Evolutionary conservation across 2,797 vertebrate species (phyloP).

Genomic region (Tenualosa thibaudeaui): DNA sequence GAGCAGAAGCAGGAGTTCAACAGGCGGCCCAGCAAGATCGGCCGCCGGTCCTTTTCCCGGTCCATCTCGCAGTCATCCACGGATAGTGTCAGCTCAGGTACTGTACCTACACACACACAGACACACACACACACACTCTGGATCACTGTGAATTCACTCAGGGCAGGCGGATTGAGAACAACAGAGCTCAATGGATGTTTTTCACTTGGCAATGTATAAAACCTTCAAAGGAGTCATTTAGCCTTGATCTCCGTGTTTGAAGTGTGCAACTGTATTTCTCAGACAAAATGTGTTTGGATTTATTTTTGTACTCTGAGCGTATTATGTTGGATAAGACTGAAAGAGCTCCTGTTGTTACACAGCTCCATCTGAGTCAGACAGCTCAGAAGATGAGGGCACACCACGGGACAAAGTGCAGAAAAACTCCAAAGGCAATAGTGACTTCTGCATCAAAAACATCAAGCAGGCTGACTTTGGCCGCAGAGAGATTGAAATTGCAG

Average conservation of each 20-base stretch:
- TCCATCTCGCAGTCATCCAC: constrained; percentile 89
- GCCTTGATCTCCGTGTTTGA: not conserved
- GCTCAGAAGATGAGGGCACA: constrained; percentile 83
- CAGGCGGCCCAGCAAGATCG: constrained; percentile 82
- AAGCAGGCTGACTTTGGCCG: constrained; percentile 87
- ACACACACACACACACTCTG: constrained; percentile 11
- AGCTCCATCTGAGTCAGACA: constrained; percentile 59
- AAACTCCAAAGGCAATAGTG: constrained; percentile 80
- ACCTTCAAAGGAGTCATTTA: not conserved
- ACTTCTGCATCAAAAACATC: constrained; percentile 93
- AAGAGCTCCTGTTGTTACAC: not conserved
- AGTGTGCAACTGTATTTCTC: not conserved
- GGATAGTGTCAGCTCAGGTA: constrained; percentile 89
- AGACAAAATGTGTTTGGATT: not conserved
- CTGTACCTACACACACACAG: constrained; percentile 8
- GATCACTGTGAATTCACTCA: not conserved
- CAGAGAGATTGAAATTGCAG: constrained; percentile 87
- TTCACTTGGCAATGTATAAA: not conserved
- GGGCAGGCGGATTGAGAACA: not conserved
- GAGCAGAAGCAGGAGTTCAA: constrained; percentile 91
- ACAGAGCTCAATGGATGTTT: constrained; percentile 1
- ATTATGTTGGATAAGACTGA: not conserved
- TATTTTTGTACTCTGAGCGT: not conserved
- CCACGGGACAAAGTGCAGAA: constrained; percentile 84
- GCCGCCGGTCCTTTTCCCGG: constrained; percentile 79